These are phyloP conservation scores for Chiloscyllium punctatum DNA, from an alignment of 2,797 vertebrate species.

Conservation along the genomic window DNA sequence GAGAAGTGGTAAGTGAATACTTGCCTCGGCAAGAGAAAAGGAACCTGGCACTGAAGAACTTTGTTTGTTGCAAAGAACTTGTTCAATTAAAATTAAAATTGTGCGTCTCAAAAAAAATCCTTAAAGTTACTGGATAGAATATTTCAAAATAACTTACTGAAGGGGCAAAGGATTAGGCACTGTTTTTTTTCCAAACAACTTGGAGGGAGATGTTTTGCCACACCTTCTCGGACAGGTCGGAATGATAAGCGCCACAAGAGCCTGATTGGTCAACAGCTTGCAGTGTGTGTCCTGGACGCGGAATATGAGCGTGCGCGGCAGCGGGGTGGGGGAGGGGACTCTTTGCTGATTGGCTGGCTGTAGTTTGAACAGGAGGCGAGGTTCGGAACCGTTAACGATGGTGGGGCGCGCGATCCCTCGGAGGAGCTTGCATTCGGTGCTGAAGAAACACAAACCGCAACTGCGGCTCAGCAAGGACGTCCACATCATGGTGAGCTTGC, in stretches of 20 bases:
- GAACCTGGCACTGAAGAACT: too few species aligned
- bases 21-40: too few species aligned
- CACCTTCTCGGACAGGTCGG: too few species aligned
- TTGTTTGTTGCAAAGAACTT: neutral
- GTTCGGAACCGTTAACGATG: neutral
- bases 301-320: too few species aligned
- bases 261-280: too few species aligned
- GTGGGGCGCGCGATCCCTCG: conserved; percentile 51
- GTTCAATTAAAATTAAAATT: neutral
- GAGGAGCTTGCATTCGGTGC: conserved; percentile 45
- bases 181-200: too few species aligned
- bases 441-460: conserved; percentile 52
- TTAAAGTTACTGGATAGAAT: neutral
- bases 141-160: neutral
- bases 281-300: too few species aligned
- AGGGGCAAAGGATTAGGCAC: neutral
- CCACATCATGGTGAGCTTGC: conserved; percentile 62
- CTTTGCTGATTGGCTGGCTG: neutral
- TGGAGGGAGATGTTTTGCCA: too few species aligned
- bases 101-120: neutral
- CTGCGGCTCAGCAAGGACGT: conserved; percentile 46
- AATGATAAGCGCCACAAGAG: too few species aligned
- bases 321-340: neutral
- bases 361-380: neutral
- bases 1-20: too few species aligned